Percentiles rank a stretch among this genome's conserved stretches.
Conservation (phyloP, 2,888 invertebrate species). For the Proisotoma minuta region DNA sequence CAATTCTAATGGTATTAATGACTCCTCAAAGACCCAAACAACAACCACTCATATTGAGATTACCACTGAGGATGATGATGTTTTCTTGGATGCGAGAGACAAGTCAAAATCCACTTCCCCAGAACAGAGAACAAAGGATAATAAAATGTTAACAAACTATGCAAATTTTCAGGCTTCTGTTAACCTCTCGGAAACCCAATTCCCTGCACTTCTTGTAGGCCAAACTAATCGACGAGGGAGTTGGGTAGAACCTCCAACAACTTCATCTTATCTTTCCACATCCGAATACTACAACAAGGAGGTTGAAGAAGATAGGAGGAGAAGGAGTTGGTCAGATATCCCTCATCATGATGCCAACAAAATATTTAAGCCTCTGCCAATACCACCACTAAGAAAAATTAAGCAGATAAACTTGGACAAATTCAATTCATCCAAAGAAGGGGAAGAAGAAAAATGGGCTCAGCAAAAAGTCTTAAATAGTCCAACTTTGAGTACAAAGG, state of each 20-base stretch:
- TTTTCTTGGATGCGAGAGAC: conserved; percentile 41
- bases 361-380: conserved; percentile 44
- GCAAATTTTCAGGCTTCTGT: conserved; percentile 16
- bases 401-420: conserved; percentile 34
- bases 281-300: background rate
- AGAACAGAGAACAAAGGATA: background rate
- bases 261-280: conserved; percentile 11
- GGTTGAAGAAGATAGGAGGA: conserved; percentile 24
- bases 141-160: conserved; percentile 2
- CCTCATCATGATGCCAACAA: conserved; percentile 21
- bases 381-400: conserved; percentile 45
- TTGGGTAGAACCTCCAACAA: conserved; percentile 34
- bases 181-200: background rate
- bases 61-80: conserved; percentile 37
- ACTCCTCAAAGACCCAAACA: conserved; percentile 26
- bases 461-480: background rate
- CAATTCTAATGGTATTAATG: conserved; percentile 19
- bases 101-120: conserved; percentile 21
- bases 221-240: conserved; percentile 41
- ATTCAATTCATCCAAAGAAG: conserved; percentile 3
- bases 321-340: conserved; percentile 43
- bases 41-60: conserved; percentile 13
- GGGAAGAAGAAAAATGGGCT: background rate
- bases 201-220: conserved; percentile 23
- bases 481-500: background rate